Evolutionary conservation across 2,113 vertebrate genomes (phyloP), one percentile per base, ranked within the genome.

Genomic region (Notarius quadriscutis): DNA sequence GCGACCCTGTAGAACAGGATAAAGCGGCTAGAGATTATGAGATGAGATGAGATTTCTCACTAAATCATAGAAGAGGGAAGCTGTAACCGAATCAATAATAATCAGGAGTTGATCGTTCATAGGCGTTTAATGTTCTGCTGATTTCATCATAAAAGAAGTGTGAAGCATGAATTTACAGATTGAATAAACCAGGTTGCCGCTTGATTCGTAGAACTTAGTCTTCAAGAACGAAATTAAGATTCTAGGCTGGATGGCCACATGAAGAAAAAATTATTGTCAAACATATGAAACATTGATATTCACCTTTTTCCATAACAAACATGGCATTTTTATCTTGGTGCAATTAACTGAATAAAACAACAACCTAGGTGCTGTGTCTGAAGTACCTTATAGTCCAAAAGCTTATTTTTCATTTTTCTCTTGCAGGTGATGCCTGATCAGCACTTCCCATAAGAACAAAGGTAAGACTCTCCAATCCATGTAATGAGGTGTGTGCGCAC

Each of bases 371-470:
- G 34, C 22, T 22, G 18, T 51, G 10, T 71, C 30, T 74, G 14
- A 69, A 69, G 8, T 74, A 48, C 34, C 17, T 48, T 4, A 30
- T 18, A 69, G 5, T 10, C 51, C 22, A 75, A 50, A 75, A 85
- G 6, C 55, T n/a, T 5, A 48, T 74, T 30, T 86, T 79, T 41
- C 60, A 6, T 51, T 50, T 86, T 79, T 34, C 27, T 20, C 17
- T 50, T 69, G 50, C 63, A 86, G 84, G 17, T 80, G 84, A 86
- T 18, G 27, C 48, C 30, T 71, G 27, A 50, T 48, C 50, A 50
- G 62, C 51, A 80, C 48, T 34, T 81, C 18, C 27, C 65, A 55
- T 79, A 34, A 86, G 12, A 86, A 63, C 75, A 71, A 69, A 81
- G 77, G 77, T 69, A 71, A 81, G 77, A 10, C 1, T 60, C 7